Evolutionary conservation across 2,797 vertebrate species (phyloP).

Genomic region (Pelochelys cantorii): DNA sequence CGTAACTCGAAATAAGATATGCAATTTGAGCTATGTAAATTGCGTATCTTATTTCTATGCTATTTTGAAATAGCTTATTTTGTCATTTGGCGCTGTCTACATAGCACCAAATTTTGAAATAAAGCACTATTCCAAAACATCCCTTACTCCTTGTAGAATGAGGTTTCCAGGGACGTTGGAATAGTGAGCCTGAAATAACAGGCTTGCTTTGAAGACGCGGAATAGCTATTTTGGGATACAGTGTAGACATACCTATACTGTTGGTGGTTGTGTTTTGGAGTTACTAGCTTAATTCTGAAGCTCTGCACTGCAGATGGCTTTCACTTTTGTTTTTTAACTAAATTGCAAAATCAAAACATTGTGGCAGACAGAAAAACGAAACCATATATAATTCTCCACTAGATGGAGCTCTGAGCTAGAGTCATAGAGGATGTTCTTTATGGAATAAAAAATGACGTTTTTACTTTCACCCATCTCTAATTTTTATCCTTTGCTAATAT

Average conservation of each 20-base stretch:
- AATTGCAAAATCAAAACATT: not conserved
- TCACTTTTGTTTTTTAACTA: not conserved
- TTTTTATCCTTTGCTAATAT: constrained; percentile 75
- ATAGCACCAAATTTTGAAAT: too few relatives aligned
- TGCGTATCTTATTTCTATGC: too few relatives aligned
- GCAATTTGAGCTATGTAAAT: too few relatives aligned
- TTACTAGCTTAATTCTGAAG: not conserved
- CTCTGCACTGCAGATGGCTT: not conserved
- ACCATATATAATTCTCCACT: not conserved
- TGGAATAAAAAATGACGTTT: not conserved
- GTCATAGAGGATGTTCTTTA: constrained; percentile 39
- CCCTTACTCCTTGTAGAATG: too few relatives aligned
- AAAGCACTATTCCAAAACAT: too few relatives aligned
- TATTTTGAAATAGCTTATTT: too few relatives aligned
- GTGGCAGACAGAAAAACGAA: fast-evolving
- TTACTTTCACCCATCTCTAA: constrained; percentile 55
- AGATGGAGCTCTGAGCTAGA: constrained; percentile 76
- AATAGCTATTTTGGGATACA: too few relatives aligned
- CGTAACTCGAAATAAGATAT: too few relatives aligned
- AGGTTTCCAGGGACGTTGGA: too few relatives aligned
- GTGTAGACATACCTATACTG: not conserved
- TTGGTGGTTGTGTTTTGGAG: fast-evolving
- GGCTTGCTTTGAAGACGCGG: too few relatives aligned
- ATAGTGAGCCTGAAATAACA: too few relatives aligned
- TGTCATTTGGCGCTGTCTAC: too few relatives aligned